Percentiles rank a stretch among this genome's conserved stretches.
These are phyloP conservation scores for Bombus huntii DNA, from an alignment of 1,140 invertebrate genomes.

Conservation along the genomic window DNA sequence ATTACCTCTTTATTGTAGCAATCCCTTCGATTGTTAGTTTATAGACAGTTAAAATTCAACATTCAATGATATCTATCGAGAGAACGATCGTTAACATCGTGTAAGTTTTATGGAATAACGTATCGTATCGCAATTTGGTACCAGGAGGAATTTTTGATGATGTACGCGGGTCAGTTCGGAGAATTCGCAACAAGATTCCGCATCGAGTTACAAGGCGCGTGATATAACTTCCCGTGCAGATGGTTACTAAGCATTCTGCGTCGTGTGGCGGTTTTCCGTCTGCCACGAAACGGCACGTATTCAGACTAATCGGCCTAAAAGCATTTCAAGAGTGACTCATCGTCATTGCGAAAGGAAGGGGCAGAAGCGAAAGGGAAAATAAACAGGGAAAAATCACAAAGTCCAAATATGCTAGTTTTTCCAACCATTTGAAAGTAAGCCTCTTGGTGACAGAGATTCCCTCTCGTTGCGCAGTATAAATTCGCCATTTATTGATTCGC, in stretches of 20 bases:
- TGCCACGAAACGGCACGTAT: slow-evolving; percentile 47
- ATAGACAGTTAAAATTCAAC: background rate
- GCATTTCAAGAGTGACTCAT: slow-evolving; percentile 63
- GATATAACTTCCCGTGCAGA: background rate
- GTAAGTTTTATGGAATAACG: background rate
- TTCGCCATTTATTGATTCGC: slow-evolving; percentile 24
- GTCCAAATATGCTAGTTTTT: slow-evolving; percentile 15
- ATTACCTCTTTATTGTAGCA: background rate
- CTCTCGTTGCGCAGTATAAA: background rate
- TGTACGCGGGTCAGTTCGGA: background rate
- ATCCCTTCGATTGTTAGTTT: background rate
- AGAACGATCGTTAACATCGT: background rate
- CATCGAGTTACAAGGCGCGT: slow-evolving; percentile 1
- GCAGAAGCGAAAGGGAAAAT: background rate
- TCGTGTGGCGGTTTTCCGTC: slow-evolving; percentile 37
- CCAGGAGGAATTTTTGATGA: background rate
- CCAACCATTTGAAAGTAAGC: slow-evolving; percentile 7
- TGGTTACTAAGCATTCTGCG: slow-evolving; percentile 38
- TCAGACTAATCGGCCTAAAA: slow-evolving; percentile 69
- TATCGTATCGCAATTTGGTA: too few relatives aligned
- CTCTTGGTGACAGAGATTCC: slow-evolving; percentile 4
- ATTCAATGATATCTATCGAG: too few relatives aligned
- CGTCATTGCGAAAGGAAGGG: slow-evolving; percentile 37
- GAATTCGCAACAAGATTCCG: background rate
- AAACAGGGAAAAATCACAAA: slow-evolving; percentile 20